phyloP scores from a whole-genome alignment of 2,888 invertebrate species.

The Lasius platythorax region DNA sequence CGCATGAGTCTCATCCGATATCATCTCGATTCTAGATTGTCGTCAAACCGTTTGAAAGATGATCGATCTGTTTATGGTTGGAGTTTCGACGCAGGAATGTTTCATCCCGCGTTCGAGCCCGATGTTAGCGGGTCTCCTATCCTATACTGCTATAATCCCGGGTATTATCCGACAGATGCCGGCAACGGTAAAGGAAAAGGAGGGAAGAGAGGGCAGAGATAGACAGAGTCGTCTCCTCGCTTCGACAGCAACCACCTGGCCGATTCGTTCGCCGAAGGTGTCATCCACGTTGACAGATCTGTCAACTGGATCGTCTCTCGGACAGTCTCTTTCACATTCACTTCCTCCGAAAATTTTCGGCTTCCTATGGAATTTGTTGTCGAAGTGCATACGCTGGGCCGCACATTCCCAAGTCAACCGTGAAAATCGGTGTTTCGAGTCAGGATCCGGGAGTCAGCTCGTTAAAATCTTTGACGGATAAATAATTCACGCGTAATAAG shows the following conservation, averaged over 20 bases:
- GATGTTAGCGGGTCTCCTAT: slow-evolving; percentile 72
- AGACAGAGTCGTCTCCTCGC: slow-evolving; percentile 77
- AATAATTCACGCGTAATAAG: slow-evolving; percentile 20
- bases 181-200: slow-evolving; percentile 60
- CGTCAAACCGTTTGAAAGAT: slow-evolving; percentile 85
- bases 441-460: slow-evolving; percentile 56
- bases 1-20: slow-evolving; percentile 61
- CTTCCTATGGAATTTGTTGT: slow-evolving; percentile 33
- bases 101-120: slow-evolving; percentile 63
- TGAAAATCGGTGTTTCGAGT: slow-evolving; percentile 64
- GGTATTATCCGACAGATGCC: slow-evolving; percentile 85
- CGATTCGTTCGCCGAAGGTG: slow-evolving; percentile 80
- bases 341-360: slow-evolving; percentile 33
- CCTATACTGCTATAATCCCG: slow-evolving; percentile 81
- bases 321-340: slow-evolving; percentile 52
- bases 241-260: slow-evolving; percentile 79
- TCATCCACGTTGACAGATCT: slow-evolving; percentile 85
- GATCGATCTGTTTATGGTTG: slow-evolving; percentile 85
- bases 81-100: slow-evolving; percentile 69
- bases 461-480: slow-evolving; percentile 48
- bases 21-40: slow-evolving; percentile 68
- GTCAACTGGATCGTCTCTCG: slow-evolving; percentile 81
- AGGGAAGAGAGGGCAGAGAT: slow-evolving; percentile 66
- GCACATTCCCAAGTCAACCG: slow-evolving; percentile 63
- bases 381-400: slow-evolving; percentile 24